These are phyloP conservation scores for Laspeyria flexula DNA, from an alignment of 2,888 invertebrate genomes.

Conservation along the genomic window DNA sequence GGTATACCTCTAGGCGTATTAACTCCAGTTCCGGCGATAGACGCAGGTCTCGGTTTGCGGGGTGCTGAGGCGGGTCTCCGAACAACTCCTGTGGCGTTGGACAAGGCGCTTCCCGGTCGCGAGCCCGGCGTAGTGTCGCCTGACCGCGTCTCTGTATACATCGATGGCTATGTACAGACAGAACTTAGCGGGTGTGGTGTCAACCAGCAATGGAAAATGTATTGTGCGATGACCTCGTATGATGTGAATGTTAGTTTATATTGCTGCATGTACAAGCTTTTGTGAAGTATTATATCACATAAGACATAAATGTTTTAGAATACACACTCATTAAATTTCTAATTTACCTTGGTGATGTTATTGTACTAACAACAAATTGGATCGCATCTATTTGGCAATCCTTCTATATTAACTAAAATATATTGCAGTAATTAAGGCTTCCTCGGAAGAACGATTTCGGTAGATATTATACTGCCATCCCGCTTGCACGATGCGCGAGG, in stretches of 20 bases:
- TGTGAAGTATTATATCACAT: background rate
- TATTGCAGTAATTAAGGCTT: too few species aligned
- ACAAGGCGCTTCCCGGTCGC: slow-evolving; percentile 95
- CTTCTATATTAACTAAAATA: too few species aligned
- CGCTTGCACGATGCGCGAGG: too few species aligned
- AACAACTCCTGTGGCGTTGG: slow-evolving; percentile 80
- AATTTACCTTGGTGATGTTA: too few species aligned
- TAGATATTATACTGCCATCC: too few species aligned
- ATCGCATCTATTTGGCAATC: too few species aligned
- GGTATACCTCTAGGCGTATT: slow-evolving; percentile 82
- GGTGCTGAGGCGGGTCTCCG: slow-evolving; percentile 87
- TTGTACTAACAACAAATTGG: too few species aligned
- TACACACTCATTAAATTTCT: too few species aligned
- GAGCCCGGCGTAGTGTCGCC: slow-evolving; percentile 92
- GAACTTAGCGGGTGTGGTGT: slow-evolving; percentile 17
- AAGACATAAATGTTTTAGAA: too few species aligned
- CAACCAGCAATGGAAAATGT: slow-evolving; percentile 24
- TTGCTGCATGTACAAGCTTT: slow-evolving; percentile 2
- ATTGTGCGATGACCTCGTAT: slow-evolving; percentile 5
- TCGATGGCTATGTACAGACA: slow-evolving; percentile 42
- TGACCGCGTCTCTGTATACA: slow-evolving; percentile 88
- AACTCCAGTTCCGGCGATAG: slow-evolving; percentile 93
- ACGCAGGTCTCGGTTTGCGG: slow-evolving; percentile 88
- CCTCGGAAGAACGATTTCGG: too few species aligned
- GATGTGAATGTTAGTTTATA: background rate